Evolutionary conservation across 2,888 invertebrate species (phyloP).

Genomic region (Eretmocerus hayati): DNA sequence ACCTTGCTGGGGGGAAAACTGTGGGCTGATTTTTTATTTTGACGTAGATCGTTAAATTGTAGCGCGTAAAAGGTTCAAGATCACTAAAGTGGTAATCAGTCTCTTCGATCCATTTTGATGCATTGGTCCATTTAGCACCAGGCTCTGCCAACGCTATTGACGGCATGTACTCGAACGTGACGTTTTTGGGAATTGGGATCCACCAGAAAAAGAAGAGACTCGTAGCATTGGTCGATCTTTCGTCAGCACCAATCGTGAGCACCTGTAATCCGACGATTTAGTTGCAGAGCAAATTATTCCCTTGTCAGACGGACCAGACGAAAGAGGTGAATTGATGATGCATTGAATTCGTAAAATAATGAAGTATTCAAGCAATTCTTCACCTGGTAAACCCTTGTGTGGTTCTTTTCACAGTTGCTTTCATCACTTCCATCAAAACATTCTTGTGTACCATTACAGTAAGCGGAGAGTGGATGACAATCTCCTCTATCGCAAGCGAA

Average conservation of each 20-base stretch:
- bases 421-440: slow-evolving; percentile 75
- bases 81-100: slow-evolving; percentile 56
- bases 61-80: slow-evolving; percentile 65
- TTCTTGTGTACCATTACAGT: slow-evolving; percentile 64
- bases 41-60: slow-evolving; percentile 74
- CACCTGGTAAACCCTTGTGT: slow-evolving; percentile 47
- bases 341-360: too few relatives aligned
- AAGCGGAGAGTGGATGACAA: slow-evolving; percentile 56
- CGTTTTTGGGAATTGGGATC: slow-evolving; percentile 47
- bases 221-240: slow-evolving; percentile 56
- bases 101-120: slow-evolving; percentile 56
- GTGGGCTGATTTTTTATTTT: slow-evolving; percentile 51
- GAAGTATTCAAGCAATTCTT: too few relatives aligned
- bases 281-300: neutral
- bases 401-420: slow-evolving; percentile 53
- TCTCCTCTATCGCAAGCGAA: slow-evolving; percentile 55
- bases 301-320: too few relatives aligned
- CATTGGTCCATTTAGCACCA: slow-evolving; percentile 55
- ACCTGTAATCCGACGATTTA: slow-evolving; percentile 34
- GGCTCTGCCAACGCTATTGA: slow-evolving; percentile 53
- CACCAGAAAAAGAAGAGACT: slow-evolving; percentile 62
- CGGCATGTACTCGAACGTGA: slow-evolving; percentile 60
- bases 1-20: slow-evolving; percentile 59
- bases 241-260: slow-evolving; percentile 59
- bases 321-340: neutral